Percentiles rank a stretch among this genome's conserved stretches.
phyloP scores from a whole-genome alignment of 2,888 invertebrate species.

The Agelastica alni region DNA sequence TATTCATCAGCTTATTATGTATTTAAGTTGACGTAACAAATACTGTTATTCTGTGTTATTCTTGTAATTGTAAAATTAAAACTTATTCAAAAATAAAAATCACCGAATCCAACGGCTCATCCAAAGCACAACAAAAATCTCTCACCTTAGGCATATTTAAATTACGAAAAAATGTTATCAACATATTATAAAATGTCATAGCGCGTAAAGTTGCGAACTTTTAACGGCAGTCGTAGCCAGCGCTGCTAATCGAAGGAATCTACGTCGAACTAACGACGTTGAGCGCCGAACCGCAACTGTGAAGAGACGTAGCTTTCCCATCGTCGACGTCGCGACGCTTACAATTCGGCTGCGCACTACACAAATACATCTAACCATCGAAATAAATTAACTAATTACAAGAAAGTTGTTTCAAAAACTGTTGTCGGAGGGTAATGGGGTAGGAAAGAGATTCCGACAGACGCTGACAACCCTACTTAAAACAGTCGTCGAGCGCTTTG shows the following conservation, averaged over 20 bases:
- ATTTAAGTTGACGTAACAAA: too few relatives aligned
- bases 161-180: constrained; percentile 20
- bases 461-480: constrained; percentile 38
- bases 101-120: constrained; percentile 6
- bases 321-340: constrained; percentile 33
- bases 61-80: neutral
- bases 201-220: constrained; percentile 40
- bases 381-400: constrained; percentile 50
- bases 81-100: constrained; percentile 5
- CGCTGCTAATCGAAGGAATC: constrained; percentile 48
- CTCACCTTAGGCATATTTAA: constrained; percentile 14
- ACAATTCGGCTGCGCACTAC: constrained; percentile 43
- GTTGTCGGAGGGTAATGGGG: constrained; percentile 40
- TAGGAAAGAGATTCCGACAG: constrained; percentile 16
- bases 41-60: too few relatives aligned
- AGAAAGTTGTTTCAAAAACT: constrained; percentile 44
- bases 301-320: constrained; percentile 41
- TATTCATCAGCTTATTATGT: too few relatives aligned
- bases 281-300: constrained; percentile 53
- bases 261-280: constrained; percentile 48
- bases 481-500: constrained; percentile 29
- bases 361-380: constrained; percentile 38
- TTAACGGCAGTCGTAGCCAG: constrained; percentile 40
- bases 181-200: constrained; percentile 28
- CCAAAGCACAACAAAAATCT: constrained; percentile 18